A percentile compares a stretch with the other conserved stretches of the same genome.
Evolutionary conservation across 2,797 vertebrate genomes (phyloP).

Genomic region (Crenuchus spilurus): DNA sequence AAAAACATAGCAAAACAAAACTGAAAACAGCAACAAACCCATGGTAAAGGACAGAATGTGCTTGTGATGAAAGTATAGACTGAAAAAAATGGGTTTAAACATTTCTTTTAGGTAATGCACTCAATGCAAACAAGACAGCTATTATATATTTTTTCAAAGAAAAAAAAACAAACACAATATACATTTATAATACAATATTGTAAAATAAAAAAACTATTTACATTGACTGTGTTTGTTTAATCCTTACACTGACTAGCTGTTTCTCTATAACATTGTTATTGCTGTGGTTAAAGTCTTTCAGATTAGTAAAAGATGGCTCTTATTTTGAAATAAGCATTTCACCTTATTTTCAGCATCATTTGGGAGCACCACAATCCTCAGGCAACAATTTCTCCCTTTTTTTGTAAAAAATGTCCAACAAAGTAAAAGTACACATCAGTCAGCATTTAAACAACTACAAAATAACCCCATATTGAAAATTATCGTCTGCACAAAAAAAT

Average conservation of each 20-base stretch:
- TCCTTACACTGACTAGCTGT: constrained; percentile 85
- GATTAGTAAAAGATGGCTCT: constrained; percentile 79
- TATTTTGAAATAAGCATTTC: constrained; percentile 76
- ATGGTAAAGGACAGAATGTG: constrained; percentile 21
- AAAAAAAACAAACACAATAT: constrained; percentile 88
- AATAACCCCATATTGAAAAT: constrained; percentile 63
- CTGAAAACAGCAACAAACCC: constrained; percentile 49
- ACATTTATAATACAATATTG: constrained; percentile 89
- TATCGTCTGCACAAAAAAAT: constrained; percentile 63
- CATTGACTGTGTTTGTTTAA: constrained; percentile 79
- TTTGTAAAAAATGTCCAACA: constrained; percentile 65
- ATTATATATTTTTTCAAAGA: constrained; percentile 84
- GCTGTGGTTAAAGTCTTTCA: constrained; percentile 83
- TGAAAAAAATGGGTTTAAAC: constrained; percentile 68
- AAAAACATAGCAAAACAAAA: neutral
- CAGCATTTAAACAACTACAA: constrained; percentile 79
- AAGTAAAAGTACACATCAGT: constrained; percentile 67
- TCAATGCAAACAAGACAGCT: constrained; percentile 85
- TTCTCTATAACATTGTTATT: constrained; percentile 86
- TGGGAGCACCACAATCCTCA: constrained; percentile 78
- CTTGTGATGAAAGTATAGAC: constrained; percentile 26
- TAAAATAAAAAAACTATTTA: constrained; percentile 86
- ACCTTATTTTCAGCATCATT: constrained; percentile 68
- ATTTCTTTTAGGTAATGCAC: constrained; percentile 73
- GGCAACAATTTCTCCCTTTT: constrained; percentile 73